Percentiles rank a stretch among this genome's conserved stretches.
Conservation (phyloP, 2,113 vertebrate species). For the Rutilus rutilus region DNA sequence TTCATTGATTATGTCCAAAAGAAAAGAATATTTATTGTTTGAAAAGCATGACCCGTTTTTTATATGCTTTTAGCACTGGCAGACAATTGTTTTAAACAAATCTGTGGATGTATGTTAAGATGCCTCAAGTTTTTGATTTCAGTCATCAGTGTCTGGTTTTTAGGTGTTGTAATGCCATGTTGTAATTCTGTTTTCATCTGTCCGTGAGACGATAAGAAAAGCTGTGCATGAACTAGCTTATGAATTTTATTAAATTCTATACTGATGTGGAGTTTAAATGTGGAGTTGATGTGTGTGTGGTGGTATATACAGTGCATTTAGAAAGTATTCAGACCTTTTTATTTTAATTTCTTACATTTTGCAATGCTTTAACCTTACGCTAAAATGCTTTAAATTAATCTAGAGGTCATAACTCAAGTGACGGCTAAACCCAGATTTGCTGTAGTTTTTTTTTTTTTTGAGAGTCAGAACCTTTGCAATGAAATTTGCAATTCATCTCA, state of each 20-base stretch:
- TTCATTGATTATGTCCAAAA: background rate
- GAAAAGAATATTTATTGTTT: background rate
- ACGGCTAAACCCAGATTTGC: no score
- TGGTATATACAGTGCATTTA: background rate
- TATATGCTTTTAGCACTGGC: background rate
- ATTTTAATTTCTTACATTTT: background rate
- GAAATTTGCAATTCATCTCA: no score
- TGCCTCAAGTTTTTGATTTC: constrained; percentile 61
- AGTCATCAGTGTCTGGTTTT: constrained; percentile 69
- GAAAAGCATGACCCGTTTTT: background rate
- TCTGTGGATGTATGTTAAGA: background rate
- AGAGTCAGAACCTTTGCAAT: no score
- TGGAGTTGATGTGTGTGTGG: constrained; percentile 30
- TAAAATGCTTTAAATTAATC: no score
- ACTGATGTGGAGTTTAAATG: constrained; percentile 82
- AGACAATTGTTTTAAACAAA: background rate
- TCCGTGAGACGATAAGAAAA: constrained; percentile 79
- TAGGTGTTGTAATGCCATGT: constrained; percentile 67
- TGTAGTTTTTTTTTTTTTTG: no score
- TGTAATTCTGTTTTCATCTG: constrained; percentile 73
- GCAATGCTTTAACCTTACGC: no score
- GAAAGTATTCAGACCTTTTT: background rate
- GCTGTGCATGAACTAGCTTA: constrained; percentile 92
- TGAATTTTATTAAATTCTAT: constrained; percentile 94
- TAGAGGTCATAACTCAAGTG: no score